A percentile compares a stretch with the other conserved stretches of the same genome.
These are phyloP conservation scores for Spodoptera frugiperda DNA, from an alignment of 1,140 invertebrate genomes.

Conservation along the genomic window DNA sequence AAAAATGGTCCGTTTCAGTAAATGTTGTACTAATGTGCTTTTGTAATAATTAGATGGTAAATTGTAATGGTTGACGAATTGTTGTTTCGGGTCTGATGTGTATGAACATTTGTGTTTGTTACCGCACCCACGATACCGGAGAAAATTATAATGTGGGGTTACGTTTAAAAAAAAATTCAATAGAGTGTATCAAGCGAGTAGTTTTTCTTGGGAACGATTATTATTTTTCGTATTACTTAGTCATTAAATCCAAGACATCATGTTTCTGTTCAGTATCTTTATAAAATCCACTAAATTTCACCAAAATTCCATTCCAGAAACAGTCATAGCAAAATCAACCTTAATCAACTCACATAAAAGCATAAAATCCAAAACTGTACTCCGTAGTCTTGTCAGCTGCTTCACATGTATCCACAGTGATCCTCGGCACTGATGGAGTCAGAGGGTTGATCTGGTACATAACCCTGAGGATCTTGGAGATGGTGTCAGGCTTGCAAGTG, in stretches of 20 bases:
- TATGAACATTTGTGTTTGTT: too few relatives aligned
- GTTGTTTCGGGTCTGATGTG: too few relatives aligned
- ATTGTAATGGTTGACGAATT: neutral
- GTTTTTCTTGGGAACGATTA: too few relatives aligned
- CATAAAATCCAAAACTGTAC: constrained; percentile 18
- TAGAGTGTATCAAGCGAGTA: too few relatives aligned
- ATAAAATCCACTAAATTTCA: neutral
- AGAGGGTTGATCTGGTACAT: constrained; percentile 11
- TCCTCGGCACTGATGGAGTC: neutral
- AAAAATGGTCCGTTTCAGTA: neutral
- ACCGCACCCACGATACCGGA: too few relatives aligned
- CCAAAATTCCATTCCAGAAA: too few relatives aligned
- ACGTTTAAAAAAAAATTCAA: neutral
- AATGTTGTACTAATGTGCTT: neutral
- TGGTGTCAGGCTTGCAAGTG: neutral
- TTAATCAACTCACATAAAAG: constrained; percentile 7
- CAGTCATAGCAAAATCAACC: too few relatives aligned
- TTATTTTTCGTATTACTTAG: too few relatives aligned
- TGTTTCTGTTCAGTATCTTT: too few relatives aligned
- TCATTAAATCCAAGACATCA: too few relatives aligned
- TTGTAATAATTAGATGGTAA: neutral
- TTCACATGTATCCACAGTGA: neutral
- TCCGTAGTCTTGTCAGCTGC: neutral
- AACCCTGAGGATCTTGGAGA: constrained; percentile 6
- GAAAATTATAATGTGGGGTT: too few relatives aligned